A percentile compares a stretch with the other conserved stretches of the same genome.
Evolutionary conservation across 1,140 invertebrate genomes (phyloP).

Genomic region (Eriosoma lanigerum): DNA sequence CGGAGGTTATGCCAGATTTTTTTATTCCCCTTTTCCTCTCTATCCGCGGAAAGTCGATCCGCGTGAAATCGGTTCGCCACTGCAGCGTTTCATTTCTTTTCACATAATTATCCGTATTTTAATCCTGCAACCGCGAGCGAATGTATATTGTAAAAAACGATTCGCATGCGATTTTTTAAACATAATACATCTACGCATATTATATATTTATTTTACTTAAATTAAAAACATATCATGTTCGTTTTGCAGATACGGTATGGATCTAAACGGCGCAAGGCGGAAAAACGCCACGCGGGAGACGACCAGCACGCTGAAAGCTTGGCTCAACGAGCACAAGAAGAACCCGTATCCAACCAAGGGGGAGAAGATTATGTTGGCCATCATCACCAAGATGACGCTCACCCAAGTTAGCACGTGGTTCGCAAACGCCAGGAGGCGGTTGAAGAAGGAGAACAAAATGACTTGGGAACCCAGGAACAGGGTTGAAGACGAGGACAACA

Average conservation of each 20-base stretch:
- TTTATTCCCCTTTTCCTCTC: background rate
- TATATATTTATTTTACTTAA: too few species aligned
- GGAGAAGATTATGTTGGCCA: conserved; percentile 98
- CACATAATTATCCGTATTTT: too few species aligned
- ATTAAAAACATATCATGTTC: conserved; percentile 52
- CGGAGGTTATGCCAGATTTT: conserved; percentile 25
- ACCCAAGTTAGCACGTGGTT: conserved; percentile 99
- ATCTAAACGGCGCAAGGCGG: conserved; percentile 83
- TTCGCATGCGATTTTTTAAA: too few species aligned
- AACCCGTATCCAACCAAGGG: conserved; percentile 99
- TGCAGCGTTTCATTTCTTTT: background rate
- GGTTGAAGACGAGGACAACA: conserved; percentile 85
- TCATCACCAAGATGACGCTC: conserved; percentile 98
- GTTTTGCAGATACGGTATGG: conserved; percentile 81
- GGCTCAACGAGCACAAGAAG: conserved; percentile 98
- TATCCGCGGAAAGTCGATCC: conserved; percentile 21
- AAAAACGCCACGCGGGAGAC: conserved; percentile 98
- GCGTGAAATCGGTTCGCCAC: conserved; percentile 25
- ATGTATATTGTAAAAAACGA: background rate
- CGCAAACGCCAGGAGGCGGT: conserved; percentile 89
- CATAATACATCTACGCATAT: too few species aligned
- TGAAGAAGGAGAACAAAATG: conserved; percentile 99
- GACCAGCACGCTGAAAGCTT: conserved; percentile 94
- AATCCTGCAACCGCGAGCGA: too few species aligned
- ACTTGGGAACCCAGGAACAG: conserved; percentile 93